phyloP scores from a whole-genome alignment of 2,797 vertebrate species.

The Ambastaia sidthimunki region DNA sequence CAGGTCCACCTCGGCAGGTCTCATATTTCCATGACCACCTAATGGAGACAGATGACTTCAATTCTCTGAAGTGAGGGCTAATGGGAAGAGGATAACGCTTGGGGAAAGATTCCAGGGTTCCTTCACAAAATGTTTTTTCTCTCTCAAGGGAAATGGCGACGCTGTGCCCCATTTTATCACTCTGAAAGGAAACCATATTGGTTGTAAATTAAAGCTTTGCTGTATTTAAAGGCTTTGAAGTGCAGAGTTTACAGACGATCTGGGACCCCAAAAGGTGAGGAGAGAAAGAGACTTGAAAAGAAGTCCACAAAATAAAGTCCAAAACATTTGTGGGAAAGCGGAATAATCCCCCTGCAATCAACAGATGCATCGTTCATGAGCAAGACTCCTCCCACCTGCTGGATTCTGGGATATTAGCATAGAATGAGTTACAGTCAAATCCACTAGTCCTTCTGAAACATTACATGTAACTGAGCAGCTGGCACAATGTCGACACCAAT shows the following conservation, averaged over 20 bases:
- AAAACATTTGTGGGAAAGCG: constrained; percentile 41
- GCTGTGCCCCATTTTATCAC: constrained; percentile 52
- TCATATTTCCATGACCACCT: constrained; percentile 46
- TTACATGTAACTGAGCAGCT: not conserved
- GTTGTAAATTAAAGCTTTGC: constrained; percentile 50
- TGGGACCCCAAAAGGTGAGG: constrained; percentile 44
- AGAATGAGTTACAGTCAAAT: constrained; percentile 4
- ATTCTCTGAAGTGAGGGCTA: constrained; percentile 30
- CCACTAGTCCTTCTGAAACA: not conserved
- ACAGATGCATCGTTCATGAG: constrained; percentile 32
- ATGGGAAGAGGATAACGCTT: constrained; percentile 31
- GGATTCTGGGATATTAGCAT: not conserved
- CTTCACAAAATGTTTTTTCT: constrained; percentile 26
- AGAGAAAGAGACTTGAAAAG: constrained; percentile 16
- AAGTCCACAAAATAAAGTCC: constrained; percentile 50
- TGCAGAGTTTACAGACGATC: constrained; percentile 52
- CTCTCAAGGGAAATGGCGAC: constrained; percentile 37
- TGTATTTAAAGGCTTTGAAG: constrained; percentile 54
- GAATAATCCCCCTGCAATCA: constrained; percentile 51
- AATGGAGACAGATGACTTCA: constrained; percentile 49
- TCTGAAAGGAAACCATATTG: constrained; percentile 54
- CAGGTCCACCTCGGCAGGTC: constrained; percentile 39
- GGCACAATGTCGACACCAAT: not conserved
- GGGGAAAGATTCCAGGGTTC: constrained; percentile 27
- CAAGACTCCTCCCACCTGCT: constrained; percentile 34